These are phyloP conservation scores for Coreius guichenoti DNA, from an alignment of 2,797 vertebrate genomes.

Conservation along the genomic window DNA sequence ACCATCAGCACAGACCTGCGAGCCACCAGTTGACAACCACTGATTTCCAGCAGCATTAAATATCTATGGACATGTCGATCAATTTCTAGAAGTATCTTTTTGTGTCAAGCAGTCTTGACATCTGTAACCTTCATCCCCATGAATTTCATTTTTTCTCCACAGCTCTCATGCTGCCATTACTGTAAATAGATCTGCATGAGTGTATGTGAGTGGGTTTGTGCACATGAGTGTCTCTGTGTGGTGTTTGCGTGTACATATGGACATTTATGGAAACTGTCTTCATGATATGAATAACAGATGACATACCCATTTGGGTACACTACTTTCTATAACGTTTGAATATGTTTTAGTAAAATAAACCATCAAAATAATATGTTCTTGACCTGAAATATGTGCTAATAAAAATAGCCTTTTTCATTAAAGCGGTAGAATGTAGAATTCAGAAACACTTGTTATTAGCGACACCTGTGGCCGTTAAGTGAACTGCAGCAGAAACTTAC, in stretches of 20 bases:
- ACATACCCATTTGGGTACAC: background rate
- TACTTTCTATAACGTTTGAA: background rate
- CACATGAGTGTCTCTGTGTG: background rate
- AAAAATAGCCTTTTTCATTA: background rate
- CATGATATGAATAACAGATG: constrained; percentile 10
- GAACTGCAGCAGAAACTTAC: background rate
- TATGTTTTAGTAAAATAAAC: background rate
- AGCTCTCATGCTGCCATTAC: no score
- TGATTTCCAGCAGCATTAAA: background rate
- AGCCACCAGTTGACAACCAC: background rate
- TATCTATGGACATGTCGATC: background rate
- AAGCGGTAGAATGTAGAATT: no score
- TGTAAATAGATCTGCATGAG: constrained; percentile 20
- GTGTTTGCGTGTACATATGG: constrained; percentile 1
- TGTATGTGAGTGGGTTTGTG: constrained; percentile 10
- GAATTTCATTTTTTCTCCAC: background rate
- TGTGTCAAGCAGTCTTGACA: background rate
- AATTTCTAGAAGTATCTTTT: background rate
- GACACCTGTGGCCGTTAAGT: background rate
- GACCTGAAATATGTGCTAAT: background rate
- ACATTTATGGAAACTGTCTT: background rate
- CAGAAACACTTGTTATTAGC: background rate
- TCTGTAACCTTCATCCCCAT: background rate
- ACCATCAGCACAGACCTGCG: background rate
- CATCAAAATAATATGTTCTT: background rate